Evolutionary conservation across 1,140 invertebrate species (phyloP).

Genomic region (Procambarus clarkii): DNA sequence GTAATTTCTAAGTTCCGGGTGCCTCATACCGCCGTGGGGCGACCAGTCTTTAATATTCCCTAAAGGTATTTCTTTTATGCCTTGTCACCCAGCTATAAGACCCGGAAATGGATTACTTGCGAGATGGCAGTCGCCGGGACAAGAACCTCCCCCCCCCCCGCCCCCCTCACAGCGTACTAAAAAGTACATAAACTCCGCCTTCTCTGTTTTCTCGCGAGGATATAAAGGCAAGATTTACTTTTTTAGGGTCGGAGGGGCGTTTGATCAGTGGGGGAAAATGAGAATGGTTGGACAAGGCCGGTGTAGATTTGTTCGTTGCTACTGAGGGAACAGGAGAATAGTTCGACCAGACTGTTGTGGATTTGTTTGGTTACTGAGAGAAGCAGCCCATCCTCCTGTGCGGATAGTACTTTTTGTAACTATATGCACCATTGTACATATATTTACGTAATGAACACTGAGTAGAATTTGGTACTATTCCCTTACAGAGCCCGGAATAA

Average conservation of each 20-base stretch:
- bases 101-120: background rate
- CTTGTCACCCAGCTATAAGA: background rate
- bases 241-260: background rate
- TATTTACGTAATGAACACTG: no score
- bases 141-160: no score
- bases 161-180: background rate
- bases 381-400: no score
- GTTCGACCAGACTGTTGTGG: no score
- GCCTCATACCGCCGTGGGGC: background rate
- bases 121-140: background rate
- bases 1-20: background rate
- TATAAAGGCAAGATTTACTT: background rate
- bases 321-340: no score
- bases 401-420: no score
- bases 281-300: background rate
- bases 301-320: no score
- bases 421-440: no score
- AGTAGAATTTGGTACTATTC: no score
- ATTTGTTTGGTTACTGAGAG: no score
- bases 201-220: background rate
- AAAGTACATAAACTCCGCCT: background rate
- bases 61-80: background rate
- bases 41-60: background rate
- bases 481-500: no score
- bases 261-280: background rate